A percentile compares a stretch with the other conserved stretches of the same genome.
Evolutionary conservation across 2,797 vertebrate species (phyloP).

Genomic region (Phyllotis vaccarum): DNA sequence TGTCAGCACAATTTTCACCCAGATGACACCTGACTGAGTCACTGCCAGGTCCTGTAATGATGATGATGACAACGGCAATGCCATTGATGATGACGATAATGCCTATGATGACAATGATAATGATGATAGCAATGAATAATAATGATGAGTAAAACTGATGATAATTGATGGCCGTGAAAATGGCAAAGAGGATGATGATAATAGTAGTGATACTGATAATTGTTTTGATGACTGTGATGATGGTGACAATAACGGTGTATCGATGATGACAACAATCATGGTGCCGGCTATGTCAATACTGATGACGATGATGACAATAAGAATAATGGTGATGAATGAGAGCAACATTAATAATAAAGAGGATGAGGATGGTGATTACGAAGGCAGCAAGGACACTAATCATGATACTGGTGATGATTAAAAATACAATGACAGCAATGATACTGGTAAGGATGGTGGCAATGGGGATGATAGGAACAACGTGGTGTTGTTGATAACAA

Average conservation of each 20-base stretch:
- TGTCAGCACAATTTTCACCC: no score
- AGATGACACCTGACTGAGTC: neutral
- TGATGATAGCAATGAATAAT: neutral
- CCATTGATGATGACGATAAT: no score
- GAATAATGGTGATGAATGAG: neutral
- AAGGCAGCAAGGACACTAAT: neutral
- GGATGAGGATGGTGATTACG: neutral
- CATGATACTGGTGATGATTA: neutral
- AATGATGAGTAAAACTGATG: neutral
- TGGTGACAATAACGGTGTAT: no score
- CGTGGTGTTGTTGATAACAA: no score
- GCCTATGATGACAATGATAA: accelerated
- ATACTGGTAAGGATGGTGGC: neutral
- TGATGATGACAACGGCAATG: neutral
- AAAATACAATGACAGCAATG: neutral
- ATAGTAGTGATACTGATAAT: neutral
- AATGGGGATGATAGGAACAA: accelerated
- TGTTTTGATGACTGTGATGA: no score
- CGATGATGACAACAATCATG: accelerated
- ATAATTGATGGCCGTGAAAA: neutral
- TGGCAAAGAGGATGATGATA: neutral
- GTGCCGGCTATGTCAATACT: neutral
- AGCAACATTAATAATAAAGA: neutral
- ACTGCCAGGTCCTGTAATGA: neutral
- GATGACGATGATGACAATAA: no score